Evolutionary conservation across 2,888 invertebrate genomes (phyloP).

Genomic region (Megaustenia siamemsis): DNA sequence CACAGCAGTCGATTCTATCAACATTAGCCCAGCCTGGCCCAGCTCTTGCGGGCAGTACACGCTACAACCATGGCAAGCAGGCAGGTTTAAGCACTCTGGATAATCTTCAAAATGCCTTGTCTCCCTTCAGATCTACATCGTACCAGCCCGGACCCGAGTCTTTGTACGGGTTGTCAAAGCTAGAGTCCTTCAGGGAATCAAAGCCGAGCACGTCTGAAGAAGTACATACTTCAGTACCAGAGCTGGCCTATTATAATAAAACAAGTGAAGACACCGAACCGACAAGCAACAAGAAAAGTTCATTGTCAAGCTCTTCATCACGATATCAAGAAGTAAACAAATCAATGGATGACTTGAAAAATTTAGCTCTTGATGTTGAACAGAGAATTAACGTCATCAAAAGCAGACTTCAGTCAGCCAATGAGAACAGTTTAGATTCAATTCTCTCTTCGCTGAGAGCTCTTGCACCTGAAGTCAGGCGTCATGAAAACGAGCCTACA

Average conservation of each 20-base stretch:
- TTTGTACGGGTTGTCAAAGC: conserved; percentile 36
- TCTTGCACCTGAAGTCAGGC: conserved; percentile 67
- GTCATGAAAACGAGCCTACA: conserved; percentile 62
- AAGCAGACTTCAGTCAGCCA: conserved; percentile 67
- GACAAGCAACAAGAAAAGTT: neutral
- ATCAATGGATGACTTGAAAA: conserved; percentile 70
- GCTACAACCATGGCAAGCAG: neutral
- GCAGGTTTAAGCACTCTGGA: conserved; percentile 33
- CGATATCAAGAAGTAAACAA: conserved; percentile 61
- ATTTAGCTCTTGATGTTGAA: conserved; percentile 72
- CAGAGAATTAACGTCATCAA: conserved; percentile 70
- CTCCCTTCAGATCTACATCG: conserved; percentile 26
- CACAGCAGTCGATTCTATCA: neutral
- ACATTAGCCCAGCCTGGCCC: neutral
- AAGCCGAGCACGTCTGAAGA: conserved; percentile 10
- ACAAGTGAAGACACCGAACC: neutral
- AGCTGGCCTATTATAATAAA: conserved; percentile 13
- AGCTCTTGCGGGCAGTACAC: neutral
- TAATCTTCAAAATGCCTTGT: conserved; percentile 41
- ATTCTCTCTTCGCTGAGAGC: conserved; percentile 70
- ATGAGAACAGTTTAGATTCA: conserved; percentile 70
- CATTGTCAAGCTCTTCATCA: neutral
- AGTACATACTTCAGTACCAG: conserved; percentile 19
- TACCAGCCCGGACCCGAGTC: conserved; percentile 46
- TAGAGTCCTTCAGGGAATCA: conserved; percentile 25